Evolutionary conservation across 2,888 invertebrate genomes (phyloP), one percentile per base, ranked within the genome.

Genomic region (Limnephilus marmoratus): DNA sequence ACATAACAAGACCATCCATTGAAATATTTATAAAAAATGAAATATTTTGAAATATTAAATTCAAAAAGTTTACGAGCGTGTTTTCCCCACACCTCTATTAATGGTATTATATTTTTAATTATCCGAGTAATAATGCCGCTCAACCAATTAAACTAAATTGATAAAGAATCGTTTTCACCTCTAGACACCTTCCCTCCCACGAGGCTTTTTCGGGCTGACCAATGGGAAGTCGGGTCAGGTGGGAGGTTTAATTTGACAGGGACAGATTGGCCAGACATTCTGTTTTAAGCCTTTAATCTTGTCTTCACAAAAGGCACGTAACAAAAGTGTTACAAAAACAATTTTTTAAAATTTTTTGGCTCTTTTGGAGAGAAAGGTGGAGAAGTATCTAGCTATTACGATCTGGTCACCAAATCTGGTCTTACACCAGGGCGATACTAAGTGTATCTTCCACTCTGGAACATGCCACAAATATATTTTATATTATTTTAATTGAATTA

Each of bases 241-340:
- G 24, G 68, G 82, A 34, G 82, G 82, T 31, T 82, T 82, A 82
- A 82, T 82, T 34, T 31, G 82, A 82, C 34, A 82, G 34, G 34
- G 15, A 68, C 24, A 68, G 68, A 68, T 82, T 34, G 34, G 34
- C 31, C 82, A 82, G 34, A 82, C 29, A 82, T 82, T 82, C 82
- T 31, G 82, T 34, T 31, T 34, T 82, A 82, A 82, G 34, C 34
- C 34, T 82, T 82, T 82, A 82, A 82, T 82, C 15, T 34, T 82
- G 13, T 34, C 5, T 82, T 82, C 18, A 82, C 18, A 31, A 34
- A 82, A 82, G 29, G 82, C 82, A 34, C 82, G 82, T 82, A 82
- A 18, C 13, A 18, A 82, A 82, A 82, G 5, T 34, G 31, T 12
- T 13, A 12, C 15, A 82, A 82, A 82, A 37, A 37, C 4, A 3